Percentiles rank a stretch among this genome's conserved stretches.
These are phyloP conservation scores for Glareola pratincola DNA, from an alignment of 2,113 vertebrate genomes.

Conservation along the genomic window DNA sequence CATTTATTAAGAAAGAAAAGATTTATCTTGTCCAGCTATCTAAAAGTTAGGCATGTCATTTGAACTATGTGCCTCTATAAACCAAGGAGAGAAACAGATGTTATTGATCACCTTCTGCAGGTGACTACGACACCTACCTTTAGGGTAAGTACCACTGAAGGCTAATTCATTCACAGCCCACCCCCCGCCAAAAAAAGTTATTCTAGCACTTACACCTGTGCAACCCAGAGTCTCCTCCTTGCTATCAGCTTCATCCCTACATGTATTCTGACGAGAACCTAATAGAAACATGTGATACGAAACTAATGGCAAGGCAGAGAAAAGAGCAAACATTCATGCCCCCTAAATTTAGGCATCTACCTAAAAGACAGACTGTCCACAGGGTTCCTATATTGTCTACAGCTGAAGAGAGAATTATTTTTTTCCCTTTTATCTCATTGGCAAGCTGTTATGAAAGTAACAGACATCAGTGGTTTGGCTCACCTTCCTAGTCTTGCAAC, in stretches of 20 bases:
- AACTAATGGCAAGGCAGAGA: neutral
- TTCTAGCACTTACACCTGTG: neutral
- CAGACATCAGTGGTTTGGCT: neutral
- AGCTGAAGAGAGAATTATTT: neutral
- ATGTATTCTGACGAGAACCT: neutral
- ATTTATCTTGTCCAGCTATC: neutral
- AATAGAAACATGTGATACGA: neutral
- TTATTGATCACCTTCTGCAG: neutral
- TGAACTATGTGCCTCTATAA: neutral
- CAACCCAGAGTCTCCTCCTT: neutral
- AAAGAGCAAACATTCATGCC: neutral
- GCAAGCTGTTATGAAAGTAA: neutral
- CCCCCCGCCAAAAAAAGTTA: neutral
- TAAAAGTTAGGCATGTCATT: neutral
- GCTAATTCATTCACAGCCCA: neutral
- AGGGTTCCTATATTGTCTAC: neutral
- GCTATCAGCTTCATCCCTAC: neutral
- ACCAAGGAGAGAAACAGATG: conserved; percentile 10
- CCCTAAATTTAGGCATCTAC: neutral
- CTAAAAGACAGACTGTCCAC: neutral
- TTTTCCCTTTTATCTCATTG: neutral
- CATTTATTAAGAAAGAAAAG: neutral
- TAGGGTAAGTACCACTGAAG: neutral
- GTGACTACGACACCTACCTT: neutral
- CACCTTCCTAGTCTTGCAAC: neutral